These are phyloP conservation scores for Leptogaster cylindrica DNA, from an alignment of 2,888 invertebrate genomes.

Conservation along the genomic window DNA sequence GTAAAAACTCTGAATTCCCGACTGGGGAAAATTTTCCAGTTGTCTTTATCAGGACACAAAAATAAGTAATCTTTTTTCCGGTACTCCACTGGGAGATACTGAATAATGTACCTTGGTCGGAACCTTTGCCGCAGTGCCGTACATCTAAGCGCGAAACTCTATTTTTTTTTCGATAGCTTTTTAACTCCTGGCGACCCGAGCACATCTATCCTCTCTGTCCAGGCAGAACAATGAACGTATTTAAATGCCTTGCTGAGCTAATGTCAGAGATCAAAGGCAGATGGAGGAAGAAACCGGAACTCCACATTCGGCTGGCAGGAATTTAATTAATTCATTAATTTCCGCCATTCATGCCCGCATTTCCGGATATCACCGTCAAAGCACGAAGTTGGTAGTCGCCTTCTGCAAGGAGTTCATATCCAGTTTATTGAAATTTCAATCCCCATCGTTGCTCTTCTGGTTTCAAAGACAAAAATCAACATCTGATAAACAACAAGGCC, in stretches of 20 bases:
- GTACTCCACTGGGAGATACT: slow-evolving; percentile 1
- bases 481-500: not conserved
- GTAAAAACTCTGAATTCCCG: slow-evolving; percentile 22
- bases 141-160: too few relatives aligned
- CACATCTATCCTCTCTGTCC: not conserved
- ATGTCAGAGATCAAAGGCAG: slow-evolving; percentile 11
- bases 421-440: slow-evolving; percentile 31
- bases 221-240: not conserved
- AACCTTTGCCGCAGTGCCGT: slow-evolving; percentile 23
- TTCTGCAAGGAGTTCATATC: not conserved
- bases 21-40: slow-evolving; percentile 30
- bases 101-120: slow-evolving; percentile 18
- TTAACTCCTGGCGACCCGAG: not conserved
- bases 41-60: slow-evolving; percentile 30
- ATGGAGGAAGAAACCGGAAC: too few relatives aligned
- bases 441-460: slow-evolving; percentile 10
- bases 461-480: slow-evolving; percentile 22
- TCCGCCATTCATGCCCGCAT: not conserved
- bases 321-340: slow-evolving; percentile 30
- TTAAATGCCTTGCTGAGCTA: not conserved
- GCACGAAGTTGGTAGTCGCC: not conserved
- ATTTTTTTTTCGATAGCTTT: too few relatives aligned
- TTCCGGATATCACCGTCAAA: not conserved
- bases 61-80: slow-evolving; percentile 23
- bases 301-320: not conserved